Evolutionary conservation across 2,888 invertebrate genomes (phyloP).

Genomic region (Epirrita christyi): DNA sequence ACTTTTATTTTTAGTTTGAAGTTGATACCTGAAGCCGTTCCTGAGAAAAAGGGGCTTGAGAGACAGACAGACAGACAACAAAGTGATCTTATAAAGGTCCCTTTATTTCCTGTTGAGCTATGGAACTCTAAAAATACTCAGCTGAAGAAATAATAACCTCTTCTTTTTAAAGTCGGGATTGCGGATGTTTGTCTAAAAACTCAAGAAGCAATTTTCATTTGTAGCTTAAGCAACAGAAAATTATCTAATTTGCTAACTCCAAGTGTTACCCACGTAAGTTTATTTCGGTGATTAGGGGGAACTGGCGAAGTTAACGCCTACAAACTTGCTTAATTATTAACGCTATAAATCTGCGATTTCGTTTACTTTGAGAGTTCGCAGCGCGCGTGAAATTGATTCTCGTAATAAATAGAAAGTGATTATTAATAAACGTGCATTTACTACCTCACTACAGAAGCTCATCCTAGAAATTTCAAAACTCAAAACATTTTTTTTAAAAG

Average conservation of each 20-base stretch:
- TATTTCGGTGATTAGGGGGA: slow-evolving; percentile 36
- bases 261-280: slow-evolving; percentile 33
- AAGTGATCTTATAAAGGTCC: too few species aligned
- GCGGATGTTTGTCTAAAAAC: not conserved
- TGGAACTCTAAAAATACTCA: too few species aligned
- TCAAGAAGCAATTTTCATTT: slow-evolving; percentile 1
- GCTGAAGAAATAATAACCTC: too few species aligned
- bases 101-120: too few species aligned
- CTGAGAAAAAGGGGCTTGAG: too few species aligned
- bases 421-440: too few species aligned
- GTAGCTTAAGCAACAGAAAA: slow-evolving; percentile 10
- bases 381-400: slow-evolving; percentile 34
- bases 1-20: too few species aligned
- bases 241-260: slow-evolving; percentile 23
- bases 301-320: slow-evolving; percentile 37
- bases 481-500: too few species aligned
- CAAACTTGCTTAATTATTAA: slow-evolving; percentile 43
- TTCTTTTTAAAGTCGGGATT: too few species aligned
- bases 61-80: too few species aligned
- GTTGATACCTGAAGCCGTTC: too few species aligned
- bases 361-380: slow-evolving; percentile 37
- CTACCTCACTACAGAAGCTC: not conserved
- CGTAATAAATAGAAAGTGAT: not conserved
- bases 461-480: not conserved
- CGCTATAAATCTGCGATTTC: slow-evolving; percentile 43